Conservation (phyloP, 2,113 vertebrate species). For the Panthera tigris region DNA sequence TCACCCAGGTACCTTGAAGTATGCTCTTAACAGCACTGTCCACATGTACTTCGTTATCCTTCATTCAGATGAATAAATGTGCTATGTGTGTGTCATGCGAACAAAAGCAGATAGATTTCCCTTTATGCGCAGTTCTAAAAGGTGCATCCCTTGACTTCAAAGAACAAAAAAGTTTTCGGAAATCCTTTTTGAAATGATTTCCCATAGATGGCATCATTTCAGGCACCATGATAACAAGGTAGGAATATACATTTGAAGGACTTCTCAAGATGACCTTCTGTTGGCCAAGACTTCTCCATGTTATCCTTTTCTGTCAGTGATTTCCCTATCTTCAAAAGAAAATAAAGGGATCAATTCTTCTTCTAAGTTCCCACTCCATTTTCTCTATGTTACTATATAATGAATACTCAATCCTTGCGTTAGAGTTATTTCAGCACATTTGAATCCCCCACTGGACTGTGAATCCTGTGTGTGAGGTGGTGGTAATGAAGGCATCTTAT, state of each 20-base stretch:
- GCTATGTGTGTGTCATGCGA: background rate
- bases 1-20: background rate
- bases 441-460: background rate
- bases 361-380: background rate
- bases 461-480: background rate
- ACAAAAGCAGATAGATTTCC: background rate
- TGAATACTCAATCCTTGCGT: background rate
- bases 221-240: background rate
- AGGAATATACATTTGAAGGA: background rate
- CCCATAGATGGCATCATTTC: background rate
- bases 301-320: background rate
- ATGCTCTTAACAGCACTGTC: background rate
- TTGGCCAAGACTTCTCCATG: background rate
- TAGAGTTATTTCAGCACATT: background rate
- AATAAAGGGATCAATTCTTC: background rate
- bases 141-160: background rate
- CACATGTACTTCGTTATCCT: background rate
- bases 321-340: background rate
- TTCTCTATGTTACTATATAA: background rate
- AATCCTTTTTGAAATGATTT: background rate
- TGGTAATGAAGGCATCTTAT: background rate
- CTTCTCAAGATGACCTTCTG: background rate
- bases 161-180: background rate
- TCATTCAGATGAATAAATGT: background rate
- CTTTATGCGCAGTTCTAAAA: background rate